Conservation (phyloP, 2,113 vertebrate genomes). For the Zosterops lateralis region DNA sequence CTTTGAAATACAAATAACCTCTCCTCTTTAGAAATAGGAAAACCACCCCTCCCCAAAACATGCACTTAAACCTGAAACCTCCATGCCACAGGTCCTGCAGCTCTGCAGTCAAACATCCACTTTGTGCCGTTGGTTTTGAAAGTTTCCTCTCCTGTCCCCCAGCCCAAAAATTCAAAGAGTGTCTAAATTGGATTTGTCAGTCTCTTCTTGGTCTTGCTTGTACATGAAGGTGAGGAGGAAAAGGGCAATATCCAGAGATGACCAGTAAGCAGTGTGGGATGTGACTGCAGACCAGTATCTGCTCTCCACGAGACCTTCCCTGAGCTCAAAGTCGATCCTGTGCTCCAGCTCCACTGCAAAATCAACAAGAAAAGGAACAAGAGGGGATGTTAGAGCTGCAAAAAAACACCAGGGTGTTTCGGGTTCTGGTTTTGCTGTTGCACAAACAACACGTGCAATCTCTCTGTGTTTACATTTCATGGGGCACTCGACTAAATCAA, state of each 20-base stretch:
- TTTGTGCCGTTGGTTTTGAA: slow-evolving; percentile 32
- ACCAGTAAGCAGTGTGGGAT: slow-evolving; percentile 97
- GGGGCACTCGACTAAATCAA: neutral
- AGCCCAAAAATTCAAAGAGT: slow-evolving; percentile 46
- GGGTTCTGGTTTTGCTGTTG: neutral
- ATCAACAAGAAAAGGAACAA: neutral
- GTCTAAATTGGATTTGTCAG: slow-evolving; percentile 68
- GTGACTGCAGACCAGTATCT: slow-evolving; percentile 98
- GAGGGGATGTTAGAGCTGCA: neutral
- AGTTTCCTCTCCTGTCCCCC: neutral
- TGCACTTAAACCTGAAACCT: slow-evolving; percentile 70
- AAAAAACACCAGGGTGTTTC: accelerated
- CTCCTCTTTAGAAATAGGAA: slow-evolving; percentile 52
- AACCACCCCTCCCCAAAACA: slow-evolving; percentile 46
- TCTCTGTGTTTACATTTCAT: neutral
- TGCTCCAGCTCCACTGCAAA: slow-evolving; percentile 91
- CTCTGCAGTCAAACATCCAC: slow-evolving; percentile 27
- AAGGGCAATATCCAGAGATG: slow-evolving; percentile 92
- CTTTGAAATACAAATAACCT: slow-evolving; percentile 64
- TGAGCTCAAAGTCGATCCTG: slow-evolving; percentile 93
- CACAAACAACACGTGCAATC: accelerated
- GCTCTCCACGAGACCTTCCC: slow-evolving; percentile 95
- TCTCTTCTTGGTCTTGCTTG: slow-evolving; percentile 75
- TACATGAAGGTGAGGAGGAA: slow-evolving; percentile 96
- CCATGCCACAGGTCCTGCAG: slow-evolving; percentile 31